phyloP scores from a whole-genome alignment of 2,113 vertebrate species.

The Antennarius striatus region DNA sequence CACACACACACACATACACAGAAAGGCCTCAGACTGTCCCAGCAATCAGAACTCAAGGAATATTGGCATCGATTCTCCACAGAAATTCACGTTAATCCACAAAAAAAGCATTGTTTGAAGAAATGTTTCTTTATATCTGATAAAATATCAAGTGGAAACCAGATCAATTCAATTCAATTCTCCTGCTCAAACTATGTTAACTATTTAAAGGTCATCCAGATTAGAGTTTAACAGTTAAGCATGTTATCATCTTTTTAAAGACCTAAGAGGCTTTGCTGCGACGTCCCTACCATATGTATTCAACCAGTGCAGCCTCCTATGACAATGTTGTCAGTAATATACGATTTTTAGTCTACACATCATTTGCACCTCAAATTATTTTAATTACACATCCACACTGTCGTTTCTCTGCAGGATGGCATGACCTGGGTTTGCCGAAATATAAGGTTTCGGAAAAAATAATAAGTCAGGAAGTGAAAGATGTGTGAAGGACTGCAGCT shows the following conservation, averaged over 20 bases:
- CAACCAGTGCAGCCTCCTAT: no score
- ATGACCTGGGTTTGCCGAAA: conserved; percentile 80
- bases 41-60: no score
- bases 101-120: no score
- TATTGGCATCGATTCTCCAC: no score
- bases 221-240: conserved; percentile 5
- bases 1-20: no score
- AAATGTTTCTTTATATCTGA: no score
- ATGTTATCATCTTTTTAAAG: conserved; percentile 12
- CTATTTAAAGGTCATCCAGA: conserved; percentile 10
- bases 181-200: not conserved
- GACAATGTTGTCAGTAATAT: no score
- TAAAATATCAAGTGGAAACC: no score
- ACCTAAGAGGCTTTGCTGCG: conserved; percentile 18
- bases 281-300: not conserved
- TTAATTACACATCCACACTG: not conserved
- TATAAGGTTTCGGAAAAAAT: conserved; percentile 68
- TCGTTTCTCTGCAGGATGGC: conserved; percentile 68
- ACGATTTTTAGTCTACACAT: not conserved
- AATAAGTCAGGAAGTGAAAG: conserved; percentile 39
- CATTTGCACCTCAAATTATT: not conserved
- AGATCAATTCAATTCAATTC: not conserved
- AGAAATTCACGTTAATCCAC: no score
- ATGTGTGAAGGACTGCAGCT: conserved; percentile 4
- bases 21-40: no score